Evolutionary conservation across 2,113 vertebrate species (phyloP).

Genomic region (Cyanoramphus novaezelandiae): DNA sequence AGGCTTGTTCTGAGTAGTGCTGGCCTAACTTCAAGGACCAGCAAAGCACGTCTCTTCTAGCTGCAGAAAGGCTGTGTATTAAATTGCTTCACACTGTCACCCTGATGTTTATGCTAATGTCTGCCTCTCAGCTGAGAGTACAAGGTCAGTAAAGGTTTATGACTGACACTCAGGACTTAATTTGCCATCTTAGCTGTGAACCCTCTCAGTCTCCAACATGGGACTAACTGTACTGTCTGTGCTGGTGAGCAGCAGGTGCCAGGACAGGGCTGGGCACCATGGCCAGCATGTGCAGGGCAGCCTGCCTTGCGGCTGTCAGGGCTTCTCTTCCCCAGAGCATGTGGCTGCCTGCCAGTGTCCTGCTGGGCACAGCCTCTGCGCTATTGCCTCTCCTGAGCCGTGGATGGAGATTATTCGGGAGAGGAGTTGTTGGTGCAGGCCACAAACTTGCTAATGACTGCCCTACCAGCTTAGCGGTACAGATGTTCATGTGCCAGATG

Average conservation of each 20-base stretch:
- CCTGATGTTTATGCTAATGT: neutral
- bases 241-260: fast-evolving
- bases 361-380: neutral
- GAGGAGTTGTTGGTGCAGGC: neutral
- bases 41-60: neutral
- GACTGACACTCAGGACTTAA: neutral
- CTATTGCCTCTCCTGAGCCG: fast-evolving
- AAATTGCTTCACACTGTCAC: neutral
- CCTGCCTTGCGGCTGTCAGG: neutral
- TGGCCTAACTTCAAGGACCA: neutral
- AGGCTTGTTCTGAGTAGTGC: neutral
- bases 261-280: fast-evolving
- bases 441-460: neutral
- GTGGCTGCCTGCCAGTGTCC: neutral
- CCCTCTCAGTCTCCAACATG: neutral
- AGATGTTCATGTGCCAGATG: neutral
- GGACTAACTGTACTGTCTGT: neutral
- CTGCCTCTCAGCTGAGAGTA: neutral
- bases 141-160: neutral
- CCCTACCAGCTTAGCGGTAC: fast-evolving
- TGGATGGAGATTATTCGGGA: neutral
- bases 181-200: neutral
- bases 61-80: neutral
- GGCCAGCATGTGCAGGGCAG: neutral
- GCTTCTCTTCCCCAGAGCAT: neutral